Percentiles rank a stretch among this genome's conserved stretches.
Conservation (phyloP, 2,797 vertebrate genomes). For the Sciurus vulgaris region DNA sequence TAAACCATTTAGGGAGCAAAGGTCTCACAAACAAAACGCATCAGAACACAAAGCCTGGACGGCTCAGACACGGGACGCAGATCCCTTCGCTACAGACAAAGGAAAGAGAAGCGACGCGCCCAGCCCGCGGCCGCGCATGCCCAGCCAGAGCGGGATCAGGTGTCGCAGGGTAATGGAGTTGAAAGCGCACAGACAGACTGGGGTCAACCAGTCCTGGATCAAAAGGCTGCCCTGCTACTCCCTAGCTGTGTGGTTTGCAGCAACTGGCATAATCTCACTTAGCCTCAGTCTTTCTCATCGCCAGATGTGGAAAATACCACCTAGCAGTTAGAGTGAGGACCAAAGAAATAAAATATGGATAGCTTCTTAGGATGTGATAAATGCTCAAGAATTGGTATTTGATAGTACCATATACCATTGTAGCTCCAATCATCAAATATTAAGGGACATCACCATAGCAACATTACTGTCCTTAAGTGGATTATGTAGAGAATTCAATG, state of each 20-base stretch:
- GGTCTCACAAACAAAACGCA: background rate
- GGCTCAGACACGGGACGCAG: background rate
- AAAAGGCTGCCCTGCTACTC: background rate
- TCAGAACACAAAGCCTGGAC: background rate
- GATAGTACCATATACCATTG: background rate
- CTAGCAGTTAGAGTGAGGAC: background rate
- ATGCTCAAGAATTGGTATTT: background rate
- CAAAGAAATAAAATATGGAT: background rate
- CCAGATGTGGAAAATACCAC: background rate
- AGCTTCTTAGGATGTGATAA: background rate
- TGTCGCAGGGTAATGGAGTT: rapidly evolving
- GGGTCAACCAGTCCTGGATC: rapidly evolving
- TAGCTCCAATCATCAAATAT: background rate
- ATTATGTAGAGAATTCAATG: background rate
- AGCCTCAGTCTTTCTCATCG: slow-evolving; percentile 39
- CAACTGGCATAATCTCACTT: background rate
- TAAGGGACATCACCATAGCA: background rate
- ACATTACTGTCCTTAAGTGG: background rate
- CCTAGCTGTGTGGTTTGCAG: background rate
- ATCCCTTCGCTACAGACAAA: slow-evolving; percentile 1
- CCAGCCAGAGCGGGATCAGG: background rate
- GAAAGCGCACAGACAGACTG: rapidly evolving
- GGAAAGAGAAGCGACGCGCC: background rate
- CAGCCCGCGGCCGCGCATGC: slow-evolving; percentile 16
- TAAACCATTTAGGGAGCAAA: background rate